Evolutionary conservation across 2,888 invertebrate species (phyloP).

Genomic region (Chalcosyrphus nemorum): DNA sequence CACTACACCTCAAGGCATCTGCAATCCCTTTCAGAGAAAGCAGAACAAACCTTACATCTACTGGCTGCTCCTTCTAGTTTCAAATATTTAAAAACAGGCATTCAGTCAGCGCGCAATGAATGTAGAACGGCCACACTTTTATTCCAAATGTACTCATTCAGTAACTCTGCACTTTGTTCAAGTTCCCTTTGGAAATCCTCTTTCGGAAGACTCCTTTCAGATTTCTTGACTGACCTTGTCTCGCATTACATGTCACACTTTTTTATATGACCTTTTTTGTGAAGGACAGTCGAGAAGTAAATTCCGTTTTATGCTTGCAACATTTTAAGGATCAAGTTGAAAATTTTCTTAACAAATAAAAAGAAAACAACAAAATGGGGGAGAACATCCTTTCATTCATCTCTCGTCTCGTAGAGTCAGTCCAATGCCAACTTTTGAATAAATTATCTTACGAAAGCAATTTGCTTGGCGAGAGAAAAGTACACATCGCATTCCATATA

Average conservation of each 20-base stretch:
- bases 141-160: too few relatives aligned
- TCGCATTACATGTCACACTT: neutral
- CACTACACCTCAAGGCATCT: too few relatives aligned
- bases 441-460: conserved; percentile 71
- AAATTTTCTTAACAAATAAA: conserved; percentile 65
- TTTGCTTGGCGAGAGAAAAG: conserved; percentile 62
- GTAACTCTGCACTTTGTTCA: too few relatives aligned
- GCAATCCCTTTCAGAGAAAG: too few relatives aligned
- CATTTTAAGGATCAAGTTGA: conserved; percentile 59
- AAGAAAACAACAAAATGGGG: conserved; percentile 42
- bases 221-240: neutral
- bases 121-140: too few relatives aligned
- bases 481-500: conserved; percentile 40
- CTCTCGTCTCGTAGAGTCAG: conserved; percentile 42
- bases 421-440: conserved; percentile 68
- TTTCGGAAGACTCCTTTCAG: neutral
- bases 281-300: conserved; percentile 36
- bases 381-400: conserved; percentile 55
- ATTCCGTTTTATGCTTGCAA: conserved; percentile 20
- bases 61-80: too few relatives aligned
- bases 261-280: too few relatives aligned
- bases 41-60: too few relatives aligned
- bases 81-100: too few relatives aligned
- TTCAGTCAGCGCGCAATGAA: too few relatives aligned
- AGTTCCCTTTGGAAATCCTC: neutral